Evolutionary conservation across 2,113 vertebrate genomes (phyloP), one percentile per base, ranked within the genome.

Genomic region (Arvicanthis niloticus): DNA sequence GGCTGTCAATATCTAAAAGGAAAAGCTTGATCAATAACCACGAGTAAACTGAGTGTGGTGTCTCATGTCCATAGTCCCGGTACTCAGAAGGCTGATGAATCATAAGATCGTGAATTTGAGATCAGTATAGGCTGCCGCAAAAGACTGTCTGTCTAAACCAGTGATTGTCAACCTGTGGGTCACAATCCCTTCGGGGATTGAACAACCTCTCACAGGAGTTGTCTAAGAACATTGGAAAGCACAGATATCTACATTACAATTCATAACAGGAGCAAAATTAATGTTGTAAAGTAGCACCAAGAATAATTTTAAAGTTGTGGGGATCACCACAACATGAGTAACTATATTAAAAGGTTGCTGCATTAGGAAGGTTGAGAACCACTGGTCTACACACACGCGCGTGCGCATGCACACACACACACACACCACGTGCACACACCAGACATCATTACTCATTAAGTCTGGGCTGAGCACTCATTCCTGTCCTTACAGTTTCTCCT

Each of bases 1-100:
- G 99, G 75, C 98, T 98, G 93, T 98, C 94, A 2, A 97, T 42
- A 58, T 98, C 98, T 98, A 88, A 90, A 91, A 93, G 42, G 60
- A 91, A 91, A 97, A 91, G 13, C 7, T 22, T 90, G 26, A 95
- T 95, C 85, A 95, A 81, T 51, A 92, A 75, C 26, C 22, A 78
- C 51, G 26, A 96, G 16, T 37, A 93, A 91, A 51, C 12, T 42
- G 45, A 40, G 10, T 16, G 7, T 73, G 51, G 9, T 40, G 5
- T 56, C 51, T 56, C 51, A 17, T 3, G 51, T 73, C 37, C 58
- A 22, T 56, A 88, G 22, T 56, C 21, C 15, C 1, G 3, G 22
- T 6, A 26, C 67, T 29, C 22, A 88, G 86, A 67, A 70, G 62
- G 31, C 62, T 45, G 4, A 67, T 62, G 42, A 21, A 51, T 48